Percentiles rank a stretch among this genome's conserved stretches.
Evolutionary conservation across 2,888 invertebrate genomes (phyloP).

Genomic region (Drosophila robusta): DNA sequence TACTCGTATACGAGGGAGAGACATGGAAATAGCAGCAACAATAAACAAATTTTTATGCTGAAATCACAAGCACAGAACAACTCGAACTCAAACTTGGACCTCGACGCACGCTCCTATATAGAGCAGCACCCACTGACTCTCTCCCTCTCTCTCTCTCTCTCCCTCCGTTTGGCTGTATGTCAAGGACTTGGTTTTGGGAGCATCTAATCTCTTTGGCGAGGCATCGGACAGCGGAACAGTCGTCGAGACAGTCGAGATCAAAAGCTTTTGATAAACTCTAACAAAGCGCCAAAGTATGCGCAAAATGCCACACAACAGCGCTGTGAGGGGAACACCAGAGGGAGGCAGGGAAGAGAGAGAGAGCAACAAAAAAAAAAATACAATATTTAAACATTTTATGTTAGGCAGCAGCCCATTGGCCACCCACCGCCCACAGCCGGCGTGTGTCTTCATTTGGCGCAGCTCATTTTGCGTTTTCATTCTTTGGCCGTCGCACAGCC

Average conservation of each 20-base stretch:
- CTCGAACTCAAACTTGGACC: conserved; percentile 9
- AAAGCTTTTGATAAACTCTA: conserved; percentile 69
- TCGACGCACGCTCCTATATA: conserved; percentile 8
- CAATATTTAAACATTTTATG: conserved; percentile 68
- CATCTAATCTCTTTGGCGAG: conserved; percentile 39
- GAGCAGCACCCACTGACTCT: neutral
- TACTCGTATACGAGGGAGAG: conserved; percentile 2
- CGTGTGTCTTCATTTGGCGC: conserved; percentile 58
- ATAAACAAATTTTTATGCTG: conserved; percentile 41
- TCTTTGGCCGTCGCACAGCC: conserved; percentile 53
- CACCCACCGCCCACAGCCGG: neutral
- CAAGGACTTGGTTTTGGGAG: conserved; percentile 22
- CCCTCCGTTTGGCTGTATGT: neutral
- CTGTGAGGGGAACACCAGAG: neutral
- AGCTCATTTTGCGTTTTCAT: conserved; percentile 71
- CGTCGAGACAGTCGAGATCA: conserved; percentile 65
- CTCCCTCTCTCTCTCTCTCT: neutral
- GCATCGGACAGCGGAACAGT: conserved; percentile 41
- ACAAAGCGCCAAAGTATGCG: conserved; percentile 64
- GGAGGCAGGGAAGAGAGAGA: neutral
- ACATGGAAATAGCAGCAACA: conserved; percentile 30
- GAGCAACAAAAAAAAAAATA: conserved; percentile 13
- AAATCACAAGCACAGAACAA: conserved; percentile 30
- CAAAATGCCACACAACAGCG: conserved; percentile 50
- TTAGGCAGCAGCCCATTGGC: conserved; percentile 9